Conservation (phyloP, 23 tunicate genomes). For the Trididemnum miniatum region DNA sequence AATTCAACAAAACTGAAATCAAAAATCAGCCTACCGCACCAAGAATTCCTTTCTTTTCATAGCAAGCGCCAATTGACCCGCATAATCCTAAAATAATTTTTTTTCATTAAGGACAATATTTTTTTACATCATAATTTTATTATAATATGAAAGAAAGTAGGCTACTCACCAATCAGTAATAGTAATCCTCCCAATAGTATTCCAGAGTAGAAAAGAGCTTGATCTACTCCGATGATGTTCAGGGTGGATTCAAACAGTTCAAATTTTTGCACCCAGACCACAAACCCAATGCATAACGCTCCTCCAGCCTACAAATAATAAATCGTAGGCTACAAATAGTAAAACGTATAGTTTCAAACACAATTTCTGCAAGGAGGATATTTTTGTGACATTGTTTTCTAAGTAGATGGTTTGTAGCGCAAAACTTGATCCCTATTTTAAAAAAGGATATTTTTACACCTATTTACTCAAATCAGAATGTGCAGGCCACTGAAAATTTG, state of each 20-base stretch:
- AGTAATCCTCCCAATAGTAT: neutral
- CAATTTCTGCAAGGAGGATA: too few relatives aligned
- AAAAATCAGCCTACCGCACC: neutral
- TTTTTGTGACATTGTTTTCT: too few relatives aligned
- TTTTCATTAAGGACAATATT: neutral
- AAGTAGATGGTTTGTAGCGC: too few relatives aligned
- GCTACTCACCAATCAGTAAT: neutral
- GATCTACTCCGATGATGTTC: neutral
- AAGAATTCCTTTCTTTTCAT: neutral
- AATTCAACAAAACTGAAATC: too few relatives aligned
- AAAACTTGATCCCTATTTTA: too few relatives aligned
- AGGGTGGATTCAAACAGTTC: neutral
- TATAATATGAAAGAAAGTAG: too few relatives aligned
- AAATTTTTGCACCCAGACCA: neutral
- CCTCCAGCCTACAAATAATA: neutral
- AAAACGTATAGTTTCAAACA: too few relatives aligned
- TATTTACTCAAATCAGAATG: too few relatives aligned
- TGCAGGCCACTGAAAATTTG: too few relatives aligned
- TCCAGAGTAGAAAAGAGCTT: neutral
- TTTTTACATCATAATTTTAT: neutral
- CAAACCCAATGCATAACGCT: neutral
- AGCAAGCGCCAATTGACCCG: conserved; percentile 17
- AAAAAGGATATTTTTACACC: too few relatives aligned
- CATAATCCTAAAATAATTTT: neutral
- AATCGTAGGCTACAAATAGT: too few relatives aligned